Conservation (phyloP, 1,140 invertebrate genomes). For the Apis florea region DNA sequence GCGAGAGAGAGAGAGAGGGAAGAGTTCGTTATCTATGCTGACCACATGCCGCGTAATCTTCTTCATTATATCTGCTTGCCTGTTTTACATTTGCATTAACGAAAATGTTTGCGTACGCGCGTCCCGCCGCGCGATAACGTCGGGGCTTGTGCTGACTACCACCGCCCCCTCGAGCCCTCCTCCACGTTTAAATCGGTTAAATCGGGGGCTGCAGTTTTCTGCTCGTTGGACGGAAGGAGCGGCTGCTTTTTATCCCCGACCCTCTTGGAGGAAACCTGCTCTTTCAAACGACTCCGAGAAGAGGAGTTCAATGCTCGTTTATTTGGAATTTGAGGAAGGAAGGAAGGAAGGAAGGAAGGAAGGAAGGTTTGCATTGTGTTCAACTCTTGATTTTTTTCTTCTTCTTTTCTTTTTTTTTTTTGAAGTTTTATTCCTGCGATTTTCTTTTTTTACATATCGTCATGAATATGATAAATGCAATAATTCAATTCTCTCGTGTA, state of each 20-base stretch:
- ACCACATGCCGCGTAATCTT: slow-evolving; percentile 78
- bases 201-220: slow-evolving; percentile 6
- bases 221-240: slow-evolving; percentile 18
- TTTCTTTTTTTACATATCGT: too few relatives aligned
- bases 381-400: too few relatives aligned
- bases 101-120: slow-evolving; percentile 74
- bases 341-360: background rate
- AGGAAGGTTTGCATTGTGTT: background rate
- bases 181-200: slow-evolving; percentile 12
- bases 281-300: background rate
- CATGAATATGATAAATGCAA: too few relatives aligned
- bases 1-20: slow-evolving; percentile 28
- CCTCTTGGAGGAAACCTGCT: background rate
- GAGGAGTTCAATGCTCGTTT: background rate
- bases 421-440: too few relatives aligned
- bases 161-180: background rate
- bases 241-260: background rate
- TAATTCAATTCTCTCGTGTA: too few relatives aligned
- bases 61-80: slow-evolving; percentile 75
- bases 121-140: slow-evolving; percentile 56
- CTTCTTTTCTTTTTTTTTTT: too few relatives aligned
- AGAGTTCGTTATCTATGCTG: slow-evolving; percentile 76
- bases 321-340: background rate
- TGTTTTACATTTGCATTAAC: slow-evolving; percentile 77
- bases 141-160: slow-evolving; percentile 38